Percentiles rank a stretch among this genome's conserved stretches.
These are phyloP conservation scores for Cyanoramphus novaezelandiae DNA, from an alignment of 2,113 vertebrate species.

Conservation along the genomic window DNA sequence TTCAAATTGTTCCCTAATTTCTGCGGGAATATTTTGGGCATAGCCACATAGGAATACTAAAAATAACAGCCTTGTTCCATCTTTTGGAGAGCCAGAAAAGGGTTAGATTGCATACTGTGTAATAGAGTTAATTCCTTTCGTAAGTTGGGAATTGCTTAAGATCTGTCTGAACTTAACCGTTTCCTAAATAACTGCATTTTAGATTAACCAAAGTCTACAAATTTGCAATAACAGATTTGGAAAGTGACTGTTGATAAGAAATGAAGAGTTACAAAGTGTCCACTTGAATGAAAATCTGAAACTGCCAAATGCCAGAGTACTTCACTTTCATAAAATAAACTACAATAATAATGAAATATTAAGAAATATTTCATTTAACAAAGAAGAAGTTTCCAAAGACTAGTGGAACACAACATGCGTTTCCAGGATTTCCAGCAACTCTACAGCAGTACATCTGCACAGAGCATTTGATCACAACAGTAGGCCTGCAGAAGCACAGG, in stretches of 20 bases:
- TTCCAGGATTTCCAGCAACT: background rate
- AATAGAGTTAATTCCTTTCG: conserved; percentile 2
- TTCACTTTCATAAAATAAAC: background rate
- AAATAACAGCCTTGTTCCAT: background rate
- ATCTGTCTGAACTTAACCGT: background rate
- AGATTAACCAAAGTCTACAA: background rate
- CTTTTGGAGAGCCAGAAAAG: background rate
- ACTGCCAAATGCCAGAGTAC: background rate
- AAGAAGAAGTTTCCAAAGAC: background rate
- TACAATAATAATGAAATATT: background rate
- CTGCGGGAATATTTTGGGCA: conserved; percentile 34
- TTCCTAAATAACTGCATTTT: conserved; percentile 4
- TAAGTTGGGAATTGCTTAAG: background rate
- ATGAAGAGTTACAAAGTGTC: background rate
- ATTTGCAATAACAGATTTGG: background rate
- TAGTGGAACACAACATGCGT: background rate
- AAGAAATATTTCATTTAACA: background rate
- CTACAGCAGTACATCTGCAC: background rate
- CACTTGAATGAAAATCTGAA: background rate
- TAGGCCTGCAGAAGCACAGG: background rate
- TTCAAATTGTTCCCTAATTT: conserved; percentile 50
- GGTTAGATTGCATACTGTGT: background rate
- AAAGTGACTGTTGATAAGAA: background rate
- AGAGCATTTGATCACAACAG: background rate
- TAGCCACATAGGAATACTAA: conserved; percentile 22